Conservation (phyloP, 2,797 vertebrate species). For the Neostethus bicornis region DNA sequence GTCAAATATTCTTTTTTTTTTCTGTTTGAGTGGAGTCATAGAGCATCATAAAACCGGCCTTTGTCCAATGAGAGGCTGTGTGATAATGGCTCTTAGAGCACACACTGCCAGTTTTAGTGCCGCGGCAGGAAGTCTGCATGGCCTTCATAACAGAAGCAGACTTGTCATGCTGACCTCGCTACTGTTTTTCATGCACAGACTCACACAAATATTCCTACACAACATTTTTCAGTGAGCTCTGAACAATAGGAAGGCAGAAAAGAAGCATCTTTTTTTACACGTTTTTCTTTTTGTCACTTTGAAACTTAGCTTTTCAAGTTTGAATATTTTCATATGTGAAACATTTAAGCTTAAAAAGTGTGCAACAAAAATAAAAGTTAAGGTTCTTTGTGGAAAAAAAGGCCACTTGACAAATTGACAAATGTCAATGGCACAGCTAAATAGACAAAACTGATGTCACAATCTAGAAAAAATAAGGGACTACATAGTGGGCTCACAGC, state of each 20-base stretch:
- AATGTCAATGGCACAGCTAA: too few relatives aligned
- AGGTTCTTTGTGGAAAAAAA: too few relatives aligned
- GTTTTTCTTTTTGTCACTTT: neutral
- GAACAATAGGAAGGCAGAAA: conserved; percentile 5
- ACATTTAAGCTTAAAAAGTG: too few relatives aligned
- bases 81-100: conserved; percentile 46
- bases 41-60: conserved; percentile 43
- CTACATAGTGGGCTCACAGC: too few relatives aligned
- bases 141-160: conserved; percentile 45
- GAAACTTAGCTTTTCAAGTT: neutral
- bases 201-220: conserved; percentile 25
- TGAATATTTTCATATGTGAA: too few relatives aligned
- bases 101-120: conserved; percentile 67
- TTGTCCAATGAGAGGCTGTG: conserved; percentile 58
- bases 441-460: too few relatives aligned
- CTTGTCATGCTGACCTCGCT: conserved; percentile 55
- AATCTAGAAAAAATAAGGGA: too few relatives aligned
- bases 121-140: conserved; percentile 65
- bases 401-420: too few relatives aligned
- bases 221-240: conserved; percentile 17
- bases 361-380: too few relatives aligned
- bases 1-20: conserved; percentile 33
- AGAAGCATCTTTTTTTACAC: neutral
- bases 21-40: conserved; percentile 10
- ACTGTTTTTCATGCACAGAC: conserved; percentile 15